Evolutionary conservation across 1,140 invertebrate species (phyloP).

Genomic region (Drosophila tropicalis): DNA sequence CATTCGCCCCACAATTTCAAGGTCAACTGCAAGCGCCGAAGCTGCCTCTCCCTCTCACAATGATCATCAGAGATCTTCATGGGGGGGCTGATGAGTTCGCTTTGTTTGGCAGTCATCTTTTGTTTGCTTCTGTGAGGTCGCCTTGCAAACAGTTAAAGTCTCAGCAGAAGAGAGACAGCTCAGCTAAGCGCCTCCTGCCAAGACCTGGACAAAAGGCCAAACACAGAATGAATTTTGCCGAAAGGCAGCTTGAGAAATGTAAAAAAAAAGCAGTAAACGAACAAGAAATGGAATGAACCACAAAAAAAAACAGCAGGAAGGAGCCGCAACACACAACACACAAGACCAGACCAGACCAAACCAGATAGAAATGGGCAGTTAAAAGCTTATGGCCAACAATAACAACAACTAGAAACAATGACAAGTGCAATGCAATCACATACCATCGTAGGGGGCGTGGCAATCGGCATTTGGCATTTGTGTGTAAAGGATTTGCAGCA

Average conservation of each 20-base stretch:
- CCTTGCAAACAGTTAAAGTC: background rate
- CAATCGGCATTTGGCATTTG: background rate
- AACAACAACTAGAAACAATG: background rate
- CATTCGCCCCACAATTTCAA: background rate
- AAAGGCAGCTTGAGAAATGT: background rate
- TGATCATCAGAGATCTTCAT: background rate
- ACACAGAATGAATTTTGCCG: background rate
- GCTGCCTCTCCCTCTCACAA: background rate
- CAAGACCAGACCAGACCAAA: background rate
- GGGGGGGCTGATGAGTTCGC: constrained; percentile 4
- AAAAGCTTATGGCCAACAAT: constrained; percentile 4
- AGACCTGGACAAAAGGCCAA: constrained; percentile 9
- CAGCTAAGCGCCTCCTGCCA: constrained; percentile 4
- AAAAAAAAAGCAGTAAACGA: background rate
- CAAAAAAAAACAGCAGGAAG: constrained; percentile 11
- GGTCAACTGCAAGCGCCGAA: background rate
- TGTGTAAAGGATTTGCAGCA: background rate
- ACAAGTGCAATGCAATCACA: constrained; percentile 10
- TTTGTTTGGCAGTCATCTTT: background rate
- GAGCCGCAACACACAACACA: background rate
- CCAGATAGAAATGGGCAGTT: constrained; percentile 3
- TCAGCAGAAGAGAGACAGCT: background rate
- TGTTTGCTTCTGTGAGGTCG: constrained; percentile 8
- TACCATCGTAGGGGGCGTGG: background rate
- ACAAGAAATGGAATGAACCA: background rate